Evolutionary conservation across 2,797 vertebrate genomes (phyloP), one percentile per base, ranked within the genome.

Genomic region (Hephaestus fuliginosus): DNA sequence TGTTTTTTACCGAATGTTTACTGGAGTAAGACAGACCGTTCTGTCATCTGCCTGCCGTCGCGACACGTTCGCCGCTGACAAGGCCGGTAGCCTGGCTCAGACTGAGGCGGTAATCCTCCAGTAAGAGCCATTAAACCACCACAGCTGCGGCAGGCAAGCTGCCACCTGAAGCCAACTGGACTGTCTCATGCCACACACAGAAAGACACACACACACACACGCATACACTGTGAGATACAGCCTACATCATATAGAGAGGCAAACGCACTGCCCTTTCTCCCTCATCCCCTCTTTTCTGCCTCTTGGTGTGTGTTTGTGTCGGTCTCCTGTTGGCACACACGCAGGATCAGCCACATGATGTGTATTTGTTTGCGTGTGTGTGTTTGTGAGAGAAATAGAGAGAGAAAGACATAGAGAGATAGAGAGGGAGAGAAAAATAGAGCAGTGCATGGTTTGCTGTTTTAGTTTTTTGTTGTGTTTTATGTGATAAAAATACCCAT

Each of bases 81-180:
- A 90, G 90, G 68, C 88, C 64, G 52, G 76, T 46, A 76, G 78
- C 70, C 86, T 66, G 79, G 85, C 90, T 89, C 83, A 86, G 87
- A 79, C 85, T 88, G 88, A 91, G 90, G 81, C 36, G 8, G 71
- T 94, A 94, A 95, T 94, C 92, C 92, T 87, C 44, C 73, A 25
- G 87, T 90, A 93, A 93, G 92, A 93, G 84, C 87, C 77, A 76
- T 73, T 94, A 94, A 95, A 94, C 87, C 92, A n/a, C 57, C 86
- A 62, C 91, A 93, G 90, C 87, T 93, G 93, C 30, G 74, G 78
- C 82, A 89, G 86, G 91, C 90, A 89, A 86, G 83, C 90, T 92
- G 89, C 89, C 89, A 87, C 80, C 87, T 85, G 76, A 86, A 89
- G 76, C 88, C 86, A 81, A 85, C 82, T 85, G 90, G 87, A 89